Conservation (phyloP, 2,888 invertebrate genomes). For the Acrobasis consociella region DNA sequence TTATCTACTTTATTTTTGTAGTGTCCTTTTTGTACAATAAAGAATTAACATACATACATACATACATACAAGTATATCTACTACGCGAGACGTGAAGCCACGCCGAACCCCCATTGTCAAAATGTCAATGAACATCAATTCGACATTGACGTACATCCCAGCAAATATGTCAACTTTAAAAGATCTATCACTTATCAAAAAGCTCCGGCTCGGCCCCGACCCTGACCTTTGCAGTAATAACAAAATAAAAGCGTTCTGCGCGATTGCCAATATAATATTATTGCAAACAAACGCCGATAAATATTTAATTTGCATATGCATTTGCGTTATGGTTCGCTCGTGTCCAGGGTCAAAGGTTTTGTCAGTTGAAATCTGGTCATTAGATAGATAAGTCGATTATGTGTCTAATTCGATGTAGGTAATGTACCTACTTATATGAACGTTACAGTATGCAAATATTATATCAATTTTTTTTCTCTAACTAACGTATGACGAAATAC, state of each 20-base stretch:
- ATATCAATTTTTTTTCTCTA: too few species aligned
- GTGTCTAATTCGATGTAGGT: not conserved
- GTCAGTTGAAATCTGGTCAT: conserved; percentile 23
- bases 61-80: too few species aligned
- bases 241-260: conserved; percentile 20
- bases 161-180: conserved; percentile 16
- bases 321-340: conserved; percentile 24
- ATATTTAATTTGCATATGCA: conserved; percentile 29
- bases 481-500: too few species aligned
- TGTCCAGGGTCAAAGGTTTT: conserved; percentile 29
- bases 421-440: too few species aligned
- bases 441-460: too few species aligned
- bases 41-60: too few species aligned
- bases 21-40: too few species aligned
- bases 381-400: not conserved
- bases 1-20: too few species aligned
- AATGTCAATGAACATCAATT: conserved; percentile 16
- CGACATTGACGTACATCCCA: conserved; percentile 15
- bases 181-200: conserved; percentile 22
- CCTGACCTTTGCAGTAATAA: conserved; percentile 22
- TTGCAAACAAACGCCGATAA: conserved; percentile 19
- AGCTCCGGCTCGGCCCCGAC: too few species aligned
- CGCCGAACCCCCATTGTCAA: conserved; percentile 11
- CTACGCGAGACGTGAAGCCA: not conserved
- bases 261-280: conserved; percentile 21